phyloP scores from a whole-genome alignment of 1,140 invertebrate genomes.

The Hesperophylax magnus region DNA sequence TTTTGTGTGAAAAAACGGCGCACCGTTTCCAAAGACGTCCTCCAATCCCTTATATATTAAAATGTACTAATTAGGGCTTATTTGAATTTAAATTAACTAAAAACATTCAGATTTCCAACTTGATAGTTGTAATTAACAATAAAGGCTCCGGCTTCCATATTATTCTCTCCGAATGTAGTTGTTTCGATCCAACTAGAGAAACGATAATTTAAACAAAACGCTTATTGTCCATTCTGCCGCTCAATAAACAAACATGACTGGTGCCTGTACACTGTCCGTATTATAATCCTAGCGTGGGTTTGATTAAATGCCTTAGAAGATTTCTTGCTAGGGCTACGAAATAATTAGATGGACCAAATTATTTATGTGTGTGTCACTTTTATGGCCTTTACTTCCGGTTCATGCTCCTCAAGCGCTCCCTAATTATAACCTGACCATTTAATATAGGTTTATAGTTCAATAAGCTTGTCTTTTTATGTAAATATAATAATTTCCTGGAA shows the following conservation, averaged over 20 bases:
- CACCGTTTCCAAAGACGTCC: too few species aligned
- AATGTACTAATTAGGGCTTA: too few species aligned
- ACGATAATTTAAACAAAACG: slow-evolving; percentile 32
- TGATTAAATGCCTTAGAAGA: slow-evolving; percentile 12
- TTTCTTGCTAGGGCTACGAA: slow-evolving; percentile 38
- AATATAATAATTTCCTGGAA: not conserved
- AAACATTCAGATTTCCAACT: slow-evolving; percentile 2
- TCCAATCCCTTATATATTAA: too few species aligned
- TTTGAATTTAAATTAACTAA: not conserved
- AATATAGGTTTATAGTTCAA: not conserved
- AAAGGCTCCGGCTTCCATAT: slow-evolving; percentile 19
- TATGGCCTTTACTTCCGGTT: slow-evolving; percentile 42
- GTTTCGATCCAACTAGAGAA: slow-evolving; percentile 17
- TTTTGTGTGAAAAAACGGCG: too few species aligned
- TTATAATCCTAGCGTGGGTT: not conserved
- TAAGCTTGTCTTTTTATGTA: not conserved
- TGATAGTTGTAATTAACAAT: slow-evolving; percentile 48
- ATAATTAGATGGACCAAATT: slow-evolving; percentile 49
- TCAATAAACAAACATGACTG: slow-evolving; percentile 5
- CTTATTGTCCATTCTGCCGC: not conserved
- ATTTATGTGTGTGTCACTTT: slow-evolving; percentile 53
- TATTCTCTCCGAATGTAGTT: slow-evolving; percentile 40
- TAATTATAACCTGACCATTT: too few species aligned
- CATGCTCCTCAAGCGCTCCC: not conserved
- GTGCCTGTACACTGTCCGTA: not conserved